A percentile compares a stretch with the other conserved stretches of the same genome.
Conservation (phyloP, 2,113 vertebrate species). For the Ranitomeya imitator region DNA sequence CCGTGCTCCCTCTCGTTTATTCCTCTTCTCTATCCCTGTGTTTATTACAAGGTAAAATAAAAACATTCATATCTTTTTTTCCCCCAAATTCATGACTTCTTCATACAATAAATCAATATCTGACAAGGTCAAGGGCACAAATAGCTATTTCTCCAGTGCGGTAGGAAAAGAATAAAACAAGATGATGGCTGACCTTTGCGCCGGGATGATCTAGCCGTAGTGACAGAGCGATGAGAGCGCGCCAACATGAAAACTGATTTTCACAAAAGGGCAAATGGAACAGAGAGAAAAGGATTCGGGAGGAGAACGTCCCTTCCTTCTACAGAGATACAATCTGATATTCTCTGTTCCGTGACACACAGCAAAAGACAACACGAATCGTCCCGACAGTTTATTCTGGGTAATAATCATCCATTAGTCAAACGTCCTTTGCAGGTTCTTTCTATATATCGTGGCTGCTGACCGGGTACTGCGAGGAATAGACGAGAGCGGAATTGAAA, state of each 20-base stretch:
- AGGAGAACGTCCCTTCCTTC: neutral
- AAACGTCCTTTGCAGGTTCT: neutral
- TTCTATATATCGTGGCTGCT: neutral
- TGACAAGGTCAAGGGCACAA: slow-evolving; percentile 35
- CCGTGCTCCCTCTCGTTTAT: neutral
- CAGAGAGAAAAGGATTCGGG: neutral
- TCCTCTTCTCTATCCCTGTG: neutral
- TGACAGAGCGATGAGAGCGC: slow-evolving; percentile 24
- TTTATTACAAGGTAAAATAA: slow-evolving; percentile 31
- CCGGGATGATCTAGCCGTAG: slow-evolving; percentile 19
- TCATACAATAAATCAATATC: slow-evolving; percentile 31
- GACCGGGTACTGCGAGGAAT: neutral
- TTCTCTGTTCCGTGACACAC: neutral
- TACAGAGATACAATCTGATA: neutral
- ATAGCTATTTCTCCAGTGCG: neutral
- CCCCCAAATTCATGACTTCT: slow-evolving; percentile 17
- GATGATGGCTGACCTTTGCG: slow-evolving; percentile 46
- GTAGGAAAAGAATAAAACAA: slow-evolving; percentile 8
- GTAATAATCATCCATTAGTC: neutral
- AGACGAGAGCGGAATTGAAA: neutral
- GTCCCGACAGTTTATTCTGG: neutral
- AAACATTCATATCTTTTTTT: neutral
- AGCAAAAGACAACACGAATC: neutral
- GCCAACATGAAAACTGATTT: slow-evolving; percentile 22
- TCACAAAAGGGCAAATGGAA: slow-evolving; percentile 32